A percentile compares a stretch with the other conserved stretches of the same genome.
Conservation (phyloP, 2,797 vertebrate genomes). For the Mionectes olivaceus region DNA sequence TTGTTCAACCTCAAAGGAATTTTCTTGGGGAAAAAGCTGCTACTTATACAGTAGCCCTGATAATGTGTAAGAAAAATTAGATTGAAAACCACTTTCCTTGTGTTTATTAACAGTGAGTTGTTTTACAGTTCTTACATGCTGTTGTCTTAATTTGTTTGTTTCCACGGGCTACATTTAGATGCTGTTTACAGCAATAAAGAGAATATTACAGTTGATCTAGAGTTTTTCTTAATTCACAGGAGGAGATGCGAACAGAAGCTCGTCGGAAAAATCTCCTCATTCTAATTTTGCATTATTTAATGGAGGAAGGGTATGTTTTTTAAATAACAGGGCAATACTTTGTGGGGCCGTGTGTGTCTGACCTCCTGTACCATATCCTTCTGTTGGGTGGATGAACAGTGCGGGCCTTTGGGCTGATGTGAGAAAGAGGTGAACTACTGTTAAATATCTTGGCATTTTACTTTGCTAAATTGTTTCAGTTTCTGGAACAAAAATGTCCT, state of each 20-base stretch:
- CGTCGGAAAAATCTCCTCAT: conserved; percentile 91
- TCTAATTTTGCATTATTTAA: conserved; percentile 91
- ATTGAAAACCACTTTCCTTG: conserved; percentile 38
- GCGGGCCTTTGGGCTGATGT: not conserved
- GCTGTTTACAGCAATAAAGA: conserved; percentile 53
- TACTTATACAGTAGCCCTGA: not conserved
- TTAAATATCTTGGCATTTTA: not conserved
- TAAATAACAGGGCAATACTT: not conserved
- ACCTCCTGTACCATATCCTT: not conserved
- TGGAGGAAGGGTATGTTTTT: conserved; percentile 88
- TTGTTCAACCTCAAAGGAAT: not conserved
- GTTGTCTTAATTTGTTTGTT: conserved; percentile 62
- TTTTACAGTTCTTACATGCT: conserved; percentile 53
- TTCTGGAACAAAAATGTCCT: not conserved
- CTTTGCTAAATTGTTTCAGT: not conserved
- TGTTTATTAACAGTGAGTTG: conserved; percentile 41
- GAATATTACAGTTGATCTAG: conserved; percentile 40
- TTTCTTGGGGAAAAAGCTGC: conserved; percentile 12
- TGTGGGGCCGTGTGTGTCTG: not conserved
- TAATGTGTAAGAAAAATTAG: conserved; percentile 42
- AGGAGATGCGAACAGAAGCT: conserved; percentile 86
- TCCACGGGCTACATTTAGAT: conserved; percentile 63
- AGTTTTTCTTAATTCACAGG: conserved; percentile 81
- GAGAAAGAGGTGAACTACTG: not conserved
- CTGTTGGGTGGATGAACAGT: not conserved